These are phyloP conservation scores for Crenuchus spilurus DNA, from an alignment of 2,797 vertebrate genomes.

Conservation along the genomic window DNA sequence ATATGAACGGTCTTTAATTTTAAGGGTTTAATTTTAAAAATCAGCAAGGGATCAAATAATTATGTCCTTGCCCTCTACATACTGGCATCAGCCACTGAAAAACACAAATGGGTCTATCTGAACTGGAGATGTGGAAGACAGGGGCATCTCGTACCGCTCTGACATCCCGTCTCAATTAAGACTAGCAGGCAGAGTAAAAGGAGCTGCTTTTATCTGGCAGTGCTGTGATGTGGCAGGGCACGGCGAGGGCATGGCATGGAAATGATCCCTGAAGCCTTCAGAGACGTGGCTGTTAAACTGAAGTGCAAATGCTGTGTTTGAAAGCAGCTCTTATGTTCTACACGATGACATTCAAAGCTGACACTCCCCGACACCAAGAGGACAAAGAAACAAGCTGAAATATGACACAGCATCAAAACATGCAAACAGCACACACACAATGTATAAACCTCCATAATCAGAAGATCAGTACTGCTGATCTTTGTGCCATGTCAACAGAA, in stretches of 20 bases:
- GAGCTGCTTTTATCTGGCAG: conserved; percentile 46
- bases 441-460: background rate
- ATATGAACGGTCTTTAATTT: no score
- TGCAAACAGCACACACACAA: background rate
- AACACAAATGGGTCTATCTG: no score
- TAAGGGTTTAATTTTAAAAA: no score
- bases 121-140: background rate
- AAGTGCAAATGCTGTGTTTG: conserved; percentile 37
- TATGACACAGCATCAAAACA: conserved; percentile 6
- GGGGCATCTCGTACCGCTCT: conserved; percentile 2
- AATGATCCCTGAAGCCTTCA: background rate
- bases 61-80: no score
- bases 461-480: background rate
- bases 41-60: no score
- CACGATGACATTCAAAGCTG: conserved; percentile 4
- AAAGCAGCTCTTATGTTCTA: conserved; percentile 17
- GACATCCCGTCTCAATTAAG: conserved; percentile 41
- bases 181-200: conserved; percentile 46
- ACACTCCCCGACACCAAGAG: background rate
- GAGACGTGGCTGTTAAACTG: conserved; percentile 19
- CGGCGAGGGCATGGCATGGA: conserved; percentile 31
- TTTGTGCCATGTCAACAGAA: background rate
- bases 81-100: no score
- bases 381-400: background rate
- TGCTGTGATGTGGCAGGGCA: conserved; percentile 30